Evolutionary conservation across 2,797 vertebrate species (phyloP), one percentile per base, ranked within the genome.

Genomic region (Pygocentrus nattereri): DNA sequence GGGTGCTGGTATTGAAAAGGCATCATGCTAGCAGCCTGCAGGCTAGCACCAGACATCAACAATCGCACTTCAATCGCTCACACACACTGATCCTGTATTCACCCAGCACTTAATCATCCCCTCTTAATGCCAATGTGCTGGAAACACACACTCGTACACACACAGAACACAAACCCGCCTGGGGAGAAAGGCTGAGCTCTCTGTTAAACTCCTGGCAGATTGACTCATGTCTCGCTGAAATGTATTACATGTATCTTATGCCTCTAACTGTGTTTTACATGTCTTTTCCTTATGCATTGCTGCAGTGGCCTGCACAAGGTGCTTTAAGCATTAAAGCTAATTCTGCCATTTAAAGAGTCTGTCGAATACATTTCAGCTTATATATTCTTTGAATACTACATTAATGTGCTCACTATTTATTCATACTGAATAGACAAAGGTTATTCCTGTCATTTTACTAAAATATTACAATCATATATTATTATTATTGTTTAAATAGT

Each of bases 31-130:
- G 81, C 85, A 83, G 84, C 85, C 85, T 49, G 81, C 78, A 6
- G 83, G 85, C 81, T 85, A 75, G 49, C 50, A 76, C 85, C 85
- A 87, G 83, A 85, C 83, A 87, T 87, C 83, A 85, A 81, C 83
- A 87, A 87, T 87, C 85, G 78, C 83, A 85, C 85, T 85, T 87
- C 85, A 87, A 85, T 87, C 85, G 81, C 76, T 83, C 76, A 71
- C 61, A 56, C 74, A 80, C 78, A 79, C 78, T 85, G 85, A 87
- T 87, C 85, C 85, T 59, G 81, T 76, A 74, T 87, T 84, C 85
- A 87, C 81, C 81, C 83, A 76, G 82, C 71, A 81, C 85, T 87
- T 87, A 87, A 87, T 87, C 85, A 79, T 85, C 80, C 76, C 70
- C 62, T 82, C 83, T 84, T 80, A 84, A 86, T 13, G 64, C 76